These are phyloP conservation scores for Alectoris magna DNA, from an alignment of 2,797 vertebrate species.

Conservation along the genomic window DNA sequence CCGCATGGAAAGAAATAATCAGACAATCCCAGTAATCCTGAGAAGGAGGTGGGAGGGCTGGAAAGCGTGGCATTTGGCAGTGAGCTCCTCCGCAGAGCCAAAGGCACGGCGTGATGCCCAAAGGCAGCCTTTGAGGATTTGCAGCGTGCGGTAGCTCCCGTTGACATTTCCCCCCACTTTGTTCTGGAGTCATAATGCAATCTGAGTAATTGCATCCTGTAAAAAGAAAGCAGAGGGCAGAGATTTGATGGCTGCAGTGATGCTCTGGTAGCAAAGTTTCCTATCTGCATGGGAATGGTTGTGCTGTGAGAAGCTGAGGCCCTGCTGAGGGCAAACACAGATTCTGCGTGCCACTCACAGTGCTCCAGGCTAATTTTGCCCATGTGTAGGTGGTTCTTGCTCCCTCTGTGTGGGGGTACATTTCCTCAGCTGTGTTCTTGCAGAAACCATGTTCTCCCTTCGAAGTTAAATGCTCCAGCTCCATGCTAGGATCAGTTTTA, in stretches of 20 bases:
- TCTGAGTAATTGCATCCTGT: constrained; percentile 34
- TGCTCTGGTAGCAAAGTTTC: neutral
- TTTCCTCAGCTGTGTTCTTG: rapidly evolving
- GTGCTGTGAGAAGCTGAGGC: neutral
- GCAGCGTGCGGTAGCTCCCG: neutral
- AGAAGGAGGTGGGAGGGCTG: constrained; percentile 5
- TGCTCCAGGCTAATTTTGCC: neutral
- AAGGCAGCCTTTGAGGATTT: neutral
- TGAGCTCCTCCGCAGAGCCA: neutral
- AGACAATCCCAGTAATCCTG: constrained; percentile 44
- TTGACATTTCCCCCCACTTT: neutral
- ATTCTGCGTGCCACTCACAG: neutral
- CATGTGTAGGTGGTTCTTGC: neutral
- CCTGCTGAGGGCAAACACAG: neutral
- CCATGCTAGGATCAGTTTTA: neutral
- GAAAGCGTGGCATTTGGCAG: neutral
- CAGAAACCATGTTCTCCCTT: constrained; percentile 1
- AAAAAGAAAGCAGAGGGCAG: neutral
- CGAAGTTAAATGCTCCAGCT: neutral
- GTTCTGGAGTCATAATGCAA: neutral
- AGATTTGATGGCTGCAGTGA: neutral
- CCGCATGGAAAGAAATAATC: constrained; percentile 33
- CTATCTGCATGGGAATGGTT: neutral
- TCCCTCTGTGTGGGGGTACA: neutral
- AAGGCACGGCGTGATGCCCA: neutral